Evolutionary conservation across 2,113 vertebrate genomes (phyloP).

Genomic region (Atherinomorus stipes): DNA sequence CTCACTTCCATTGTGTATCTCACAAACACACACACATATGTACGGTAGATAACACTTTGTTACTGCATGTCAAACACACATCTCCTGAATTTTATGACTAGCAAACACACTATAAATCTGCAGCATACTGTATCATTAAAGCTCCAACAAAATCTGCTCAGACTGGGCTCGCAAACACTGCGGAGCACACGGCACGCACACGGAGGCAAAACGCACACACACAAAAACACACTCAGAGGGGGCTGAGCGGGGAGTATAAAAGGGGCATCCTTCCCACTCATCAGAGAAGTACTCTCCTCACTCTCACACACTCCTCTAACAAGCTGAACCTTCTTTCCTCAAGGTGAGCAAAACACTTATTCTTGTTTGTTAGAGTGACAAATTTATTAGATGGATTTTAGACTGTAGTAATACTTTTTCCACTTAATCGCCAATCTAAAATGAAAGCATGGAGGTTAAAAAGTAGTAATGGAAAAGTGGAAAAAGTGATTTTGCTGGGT

Average conservation of each 20-base stretch:
- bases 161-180: conserved; percentile 37
- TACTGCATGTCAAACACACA: conserved; percentile 11
- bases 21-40: not conserved
- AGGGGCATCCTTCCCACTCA: conserved; percentile 74
- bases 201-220: conserved; percentile 38
- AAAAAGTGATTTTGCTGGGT: too few relatives aligned
- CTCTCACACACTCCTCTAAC: conserved; percentile 63
- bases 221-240: conserved; percentile 42
- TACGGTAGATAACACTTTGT: conserved; percentile 2
- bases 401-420: not conserved
- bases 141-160: conserved; percentile 33
- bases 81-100: conserved; percentile 36
- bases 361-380: not conserved
- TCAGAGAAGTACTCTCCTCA: conserved; percentile 67
- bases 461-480: too few relatives aligned
- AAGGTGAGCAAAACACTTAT: conserved; percentile 69
- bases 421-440: not conserved
- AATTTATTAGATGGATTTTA: not conserved
- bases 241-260: conserved; percentile 76
- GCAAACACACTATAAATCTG: conserved; percentile 62
- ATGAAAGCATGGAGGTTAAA: not conserved
- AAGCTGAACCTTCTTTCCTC: conserved; percentile 54
- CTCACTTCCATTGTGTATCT: too few relatives aligned
- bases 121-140: conserved; percentile 7
- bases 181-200: conserved; percentile 37